A percentile compares a stretch with the other conserved stretches of the same genome.
phyloP scores from a whole-genome alignment of 2,797 vertebrate genomes.

The Chaenodraco wilsoni region DNA sequence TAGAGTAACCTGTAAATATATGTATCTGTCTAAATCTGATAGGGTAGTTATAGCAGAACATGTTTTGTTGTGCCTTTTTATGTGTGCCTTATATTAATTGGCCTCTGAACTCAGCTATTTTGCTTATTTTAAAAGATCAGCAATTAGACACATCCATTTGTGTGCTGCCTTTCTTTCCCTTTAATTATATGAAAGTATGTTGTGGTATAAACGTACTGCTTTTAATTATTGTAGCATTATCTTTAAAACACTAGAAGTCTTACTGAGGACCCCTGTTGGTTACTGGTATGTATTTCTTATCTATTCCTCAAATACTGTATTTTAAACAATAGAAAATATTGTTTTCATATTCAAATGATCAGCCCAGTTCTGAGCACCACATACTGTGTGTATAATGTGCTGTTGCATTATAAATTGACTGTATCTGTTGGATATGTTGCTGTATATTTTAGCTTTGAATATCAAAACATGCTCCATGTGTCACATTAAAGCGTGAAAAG shows the following conservation, averaged over 20 bases:
- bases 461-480: constrained; percentile 46
- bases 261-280: constrained; percentile 4
- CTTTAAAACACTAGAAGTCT: neutral
- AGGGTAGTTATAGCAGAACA: constrained; percentile 38
- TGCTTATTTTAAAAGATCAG: constrained; percentile 31
- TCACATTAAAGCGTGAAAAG: constrained; percentile 58
- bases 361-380: neutral
- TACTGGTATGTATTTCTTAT: constrained; percentile 9
- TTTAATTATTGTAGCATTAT: constrained; percentile 31
- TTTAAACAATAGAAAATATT: neutral
- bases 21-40: constrained; percentile 32
- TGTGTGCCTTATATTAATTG: constrained; percentile 63
- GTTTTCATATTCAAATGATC: constrained; percentile 13
- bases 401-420: constrained; percentile 19
- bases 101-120: constrained; percentile 8
- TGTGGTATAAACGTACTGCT: constrained; percentile 8
- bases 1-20: constrained; percentile 7
- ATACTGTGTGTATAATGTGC: constrained; percentile 25
- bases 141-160: constrained; percentile 19
- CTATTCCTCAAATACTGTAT: constrained; percentile 18
- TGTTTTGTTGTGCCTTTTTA: constrained; percentile 66
- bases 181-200: constrained; percentile 7
- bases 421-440: constrained; percentile 37
- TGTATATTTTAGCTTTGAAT: constrained; percentile 56
- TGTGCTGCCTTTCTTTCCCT: neutral